Evolutionary conservation across 2,113 vertebrate species (phyloP).

Genomic region (Salvelinus sp.): DNA sequence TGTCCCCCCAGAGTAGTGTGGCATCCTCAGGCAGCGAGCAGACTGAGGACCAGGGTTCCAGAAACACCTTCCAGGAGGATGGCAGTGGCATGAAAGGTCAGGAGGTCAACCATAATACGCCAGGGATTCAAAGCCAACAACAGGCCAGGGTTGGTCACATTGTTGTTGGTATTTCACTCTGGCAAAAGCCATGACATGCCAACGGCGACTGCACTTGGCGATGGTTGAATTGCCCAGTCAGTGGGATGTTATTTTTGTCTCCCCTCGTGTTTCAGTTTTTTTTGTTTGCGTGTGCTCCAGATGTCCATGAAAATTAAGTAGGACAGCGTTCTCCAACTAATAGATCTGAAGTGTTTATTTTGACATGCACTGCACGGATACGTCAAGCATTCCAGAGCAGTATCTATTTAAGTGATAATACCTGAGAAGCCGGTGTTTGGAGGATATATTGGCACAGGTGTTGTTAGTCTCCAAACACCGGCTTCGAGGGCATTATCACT

Average conservation of each 20-base stretch:
- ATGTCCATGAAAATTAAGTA: no score
- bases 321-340: no score
- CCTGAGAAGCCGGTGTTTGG: no score
- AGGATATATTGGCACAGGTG: no score
- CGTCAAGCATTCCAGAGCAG: no score
- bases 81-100: conserved; percentile 95
- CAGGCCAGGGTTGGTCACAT: not conserved
- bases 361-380: no score
- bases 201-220: conserved; percentile 16
- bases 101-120: not conserved
- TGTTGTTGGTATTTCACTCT: conserved; percentile 4
- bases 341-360: no score
- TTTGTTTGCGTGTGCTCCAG: conserved; percentile 5
- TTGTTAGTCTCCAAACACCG: no score
- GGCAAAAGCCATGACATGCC: conserved; percentile 9
- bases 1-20: conserved; percentile 93
- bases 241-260: not conserved
- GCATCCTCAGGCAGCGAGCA: conserved; percentile 94
- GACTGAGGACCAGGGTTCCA: conserved; percentile 84
- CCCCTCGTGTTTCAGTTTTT: not conserved
- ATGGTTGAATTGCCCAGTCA: not conserved
- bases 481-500: no score
- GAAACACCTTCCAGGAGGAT: conserved; percentile 93
- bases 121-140: not conserved
- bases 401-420: no score